phyloP scores from a whole-genome alignment of 2,113 vertebrate species.

The Scomber colias region DNA sequence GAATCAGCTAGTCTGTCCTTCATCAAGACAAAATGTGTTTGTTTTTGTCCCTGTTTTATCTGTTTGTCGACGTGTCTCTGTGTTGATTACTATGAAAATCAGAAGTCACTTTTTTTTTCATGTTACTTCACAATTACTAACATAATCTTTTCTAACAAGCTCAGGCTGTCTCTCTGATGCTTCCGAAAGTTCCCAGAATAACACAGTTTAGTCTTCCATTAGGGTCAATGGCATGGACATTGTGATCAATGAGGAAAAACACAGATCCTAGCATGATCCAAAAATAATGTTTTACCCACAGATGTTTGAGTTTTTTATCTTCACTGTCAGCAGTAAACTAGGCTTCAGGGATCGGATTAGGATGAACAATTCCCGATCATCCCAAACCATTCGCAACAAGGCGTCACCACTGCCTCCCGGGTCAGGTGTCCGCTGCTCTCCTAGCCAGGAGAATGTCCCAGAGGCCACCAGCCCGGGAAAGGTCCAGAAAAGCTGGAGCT shows the following conservation, averaged over 20 bases:
- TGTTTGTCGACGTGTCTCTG: slow-evolving; percentile 45
- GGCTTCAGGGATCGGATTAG: slow-evolving; percentile 96
- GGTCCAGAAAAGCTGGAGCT: slow-evolving; percentile 99
- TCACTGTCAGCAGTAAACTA: slow-evolving; percentile 89
- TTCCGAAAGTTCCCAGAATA: slow-evolving; percentile 32
- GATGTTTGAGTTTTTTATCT: slow-evolving; percentile 48
- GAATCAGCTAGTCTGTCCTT: slow-evolving; percentile 44
- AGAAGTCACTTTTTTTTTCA: slow-evolving; percentile 16
- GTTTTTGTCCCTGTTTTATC: slow-evolving; percentile 42
- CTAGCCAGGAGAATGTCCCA: slow-evolving; percentile 89
- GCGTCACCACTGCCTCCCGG: slow-evolving; percentile 86
- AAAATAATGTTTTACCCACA: slow-evolving; percentile 7
- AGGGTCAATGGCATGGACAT: slow-evolving; percentile 46
- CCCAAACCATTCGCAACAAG: slow-evolving; percentile 86
- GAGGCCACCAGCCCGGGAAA: slow-evolving; percentile 91
- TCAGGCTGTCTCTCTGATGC: slow-evolving; percentile 41
- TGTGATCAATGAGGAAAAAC: slow-evolving; percentile 26
- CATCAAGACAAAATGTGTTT: slow-evolving; percentile 39
- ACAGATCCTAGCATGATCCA: not conserved
- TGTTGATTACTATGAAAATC: slow-evolving; percentile 25
- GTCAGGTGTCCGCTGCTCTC: slow-evolving; percentile 84
- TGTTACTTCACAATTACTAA: slow-evolving; percentile 57
- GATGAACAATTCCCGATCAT: slow-evolving; percentile 89
- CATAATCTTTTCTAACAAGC: slow-evolving; percentile 60
- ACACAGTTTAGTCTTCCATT: slow-evolving; percentile 49